phyloP scores from a whole-genome alignment of 2,888 invertebrate species.

The Lingula anatina region DNA sequence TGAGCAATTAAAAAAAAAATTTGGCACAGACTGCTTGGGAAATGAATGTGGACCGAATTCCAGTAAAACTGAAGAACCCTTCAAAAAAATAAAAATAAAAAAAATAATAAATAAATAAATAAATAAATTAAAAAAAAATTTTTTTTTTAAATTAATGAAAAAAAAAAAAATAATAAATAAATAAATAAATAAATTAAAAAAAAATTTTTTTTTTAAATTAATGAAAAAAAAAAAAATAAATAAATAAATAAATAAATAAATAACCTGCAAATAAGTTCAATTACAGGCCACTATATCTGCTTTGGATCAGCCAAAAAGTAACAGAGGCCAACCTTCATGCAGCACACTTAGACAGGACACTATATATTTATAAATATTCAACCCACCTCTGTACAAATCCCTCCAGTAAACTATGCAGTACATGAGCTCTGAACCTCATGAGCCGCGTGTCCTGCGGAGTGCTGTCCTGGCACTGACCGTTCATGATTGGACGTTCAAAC shows the following conservation, averaged over 20 bases:
- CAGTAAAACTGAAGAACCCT: background rate
- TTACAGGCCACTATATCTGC: too few relatives aligned
- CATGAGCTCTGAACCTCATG: constrained; percentile 93
- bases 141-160: too few relatives aligned
- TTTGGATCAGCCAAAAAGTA: too few relatives aligned
- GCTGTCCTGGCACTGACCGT: constrained; percentile 96
- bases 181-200: too few relatives aligned
- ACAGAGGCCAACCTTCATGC: too few relatives aligned
- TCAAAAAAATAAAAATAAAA: background rate
- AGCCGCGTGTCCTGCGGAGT: constrained; percentile 88
- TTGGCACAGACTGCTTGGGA: background rate
- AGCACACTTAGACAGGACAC: too few relatives aligned
- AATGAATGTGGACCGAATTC: background rate
- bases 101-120: too few relatives aligned
- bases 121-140: too few relatives aligned
- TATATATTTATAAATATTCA: too few relatives aligned
- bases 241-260: constrained; percentile 1
- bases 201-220: too few relatives aligned
- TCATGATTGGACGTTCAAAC: constrained; percentile 98
- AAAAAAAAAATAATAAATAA: too few relatives aligned
- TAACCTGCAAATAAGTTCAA: background rate
- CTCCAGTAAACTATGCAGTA: constrained; percentile 85
- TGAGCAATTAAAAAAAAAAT: background rate
- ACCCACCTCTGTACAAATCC: constrained; percentile 80
- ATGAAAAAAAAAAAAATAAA: too few relatives aligned